Evolutionary conservation across 2,888 invertebrate genomes (phyloP).

Genomic region (Poecilus cupreus): DNA sequence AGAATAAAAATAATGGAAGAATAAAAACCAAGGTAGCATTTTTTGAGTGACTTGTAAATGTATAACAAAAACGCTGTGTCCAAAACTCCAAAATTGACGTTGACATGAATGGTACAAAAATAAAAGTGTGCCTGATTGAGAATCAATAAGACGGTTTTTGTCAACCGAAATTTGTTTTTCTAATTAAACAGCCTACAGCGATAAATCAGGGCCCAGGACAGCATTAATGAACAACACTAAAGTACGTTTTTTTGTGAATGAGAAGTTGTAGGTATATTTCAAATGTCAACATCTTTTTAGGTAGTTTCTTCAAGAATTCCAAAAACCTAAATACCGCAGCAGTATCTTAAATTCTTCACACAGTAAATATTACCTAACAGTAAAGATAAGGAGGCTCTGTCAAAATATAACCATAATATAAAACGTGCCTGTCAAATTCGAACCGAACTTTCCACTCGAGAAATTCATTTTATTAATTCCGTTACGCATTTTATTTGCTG

Average conservation of each 20-base stretch:
- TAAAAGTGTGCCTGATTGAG: conserved; percentile 40
- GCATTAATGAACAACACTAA: conserved; percentile 55
- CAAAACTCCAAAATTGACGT: conserved; percentile 38
- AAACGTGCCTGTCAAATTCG: conserved; percentile 45
- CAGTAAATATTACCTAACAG: conserved; percentile 52
- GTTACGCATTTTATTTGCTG: conserved; percentile 8
- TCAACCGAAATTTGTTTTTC: conserved; percentile 50
- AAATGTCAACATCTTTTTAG: conserved; percentile 58
- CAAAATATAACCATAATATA: conserved; percentile 55
- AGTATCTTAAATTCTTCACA: conserved; percentile 57
- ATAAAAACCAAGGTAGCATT: conserved; percentile 20
- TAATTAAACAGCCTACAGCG: conserved; percentile 41
- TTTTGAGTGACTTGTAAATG: conserved; percentile 35
- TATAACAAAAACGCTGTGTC: conserved; percentile 31
- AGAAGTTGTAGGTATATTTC: conserved; percentile 51
- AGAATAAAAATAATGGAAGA: conserved; percentile 21
- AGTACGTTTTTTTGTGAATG: conserved; percentile 43
- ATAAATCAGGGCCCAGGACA: conserved; percentile 45
- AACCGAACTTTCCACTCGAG: conserved; percentile 8
- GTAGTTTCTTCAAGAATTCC: conserved; percentile 53
- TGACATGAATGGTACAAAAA: conserved; percentile 39
- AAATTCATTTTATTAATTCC: conserved; percentile 8
- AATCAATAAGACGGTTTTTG: conserved; percentile 34
- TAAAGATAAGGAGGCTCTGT: conserved; percentile 33
- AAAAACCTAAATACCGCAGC: conserved; percentile 54